A percentile compares a stretch with the other conserved stretches of the same genome.
phyloP scores from a whole-genome alignment of 2,888 invertebrate species.

The Brenthis hecate region DNA sequence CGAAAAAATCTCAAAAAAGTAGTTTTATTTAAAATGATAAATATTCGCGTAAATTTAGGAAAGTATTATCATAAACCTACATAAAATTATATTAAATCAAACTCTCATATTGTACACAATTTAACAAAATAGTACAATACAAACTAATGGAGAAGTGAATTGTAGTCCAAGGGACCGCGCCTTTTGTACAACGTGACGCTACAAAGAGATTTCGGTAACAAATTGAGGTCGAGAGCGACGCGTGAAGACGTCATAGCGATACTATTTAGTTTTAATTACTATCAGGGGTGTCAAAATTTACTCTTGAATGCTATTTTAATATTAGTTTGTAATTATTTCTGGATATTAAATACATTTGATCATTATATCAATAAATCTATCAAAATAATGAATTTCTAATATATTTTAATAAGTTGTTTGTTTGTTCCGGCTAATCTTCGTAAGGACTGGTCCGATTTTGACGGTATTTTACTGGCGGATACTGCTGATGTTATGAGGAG shows the following conservation, averaged over 20 bases:
- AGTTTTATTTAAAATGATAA: too few species aligned
- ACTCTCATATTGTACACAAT: not conserved
- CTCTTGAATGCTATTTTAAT: not conserved
- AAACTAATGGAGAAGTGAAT: not conserved
- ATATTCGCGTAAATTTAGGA: too few species aligned
- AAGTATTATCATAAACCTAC: not conserved
- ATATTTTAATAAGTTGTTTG: too few species aligned
- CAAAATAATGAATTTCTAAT: too few species aligned
- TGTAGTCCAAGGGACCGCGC: slow-evolving; percentile 27
- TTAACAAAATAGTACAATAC: slow-evolving; percentile 3
- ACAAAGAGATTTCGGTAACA: slow-evolving; percentile 39
- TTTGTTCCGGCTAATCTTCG: too few species aligned
- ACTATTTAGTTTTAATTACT: slow-evolving; percentile 41
- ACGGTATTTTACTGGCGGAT: too few species aligned
- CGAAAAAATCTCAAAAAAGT: too few species aligned
- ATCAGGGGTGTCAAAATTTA: slow-evolving; percentile 14
- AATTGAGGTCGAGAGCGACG: slow-evolving; percentile 36
- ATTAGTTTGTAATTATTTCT: not conserved
- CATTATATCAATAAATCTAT: too few species aligned
- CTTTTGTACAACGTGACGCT: slow-evolving; percentile 28
- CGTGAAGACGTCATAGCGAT: slow-evolving; percentile 32
- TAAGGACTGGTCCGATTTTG: too few species aligned
- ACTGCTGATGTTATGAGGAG: too few species aligned
- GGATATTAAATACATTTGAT: too few species aligned
- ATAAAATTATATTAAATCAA: not conserved